Evolutionary conservation across 2,797 vertebrate genomes (phyloP), one percentile per base, ranked within the genome.

Genomic region (Diplodus puntazzo): DNA sequence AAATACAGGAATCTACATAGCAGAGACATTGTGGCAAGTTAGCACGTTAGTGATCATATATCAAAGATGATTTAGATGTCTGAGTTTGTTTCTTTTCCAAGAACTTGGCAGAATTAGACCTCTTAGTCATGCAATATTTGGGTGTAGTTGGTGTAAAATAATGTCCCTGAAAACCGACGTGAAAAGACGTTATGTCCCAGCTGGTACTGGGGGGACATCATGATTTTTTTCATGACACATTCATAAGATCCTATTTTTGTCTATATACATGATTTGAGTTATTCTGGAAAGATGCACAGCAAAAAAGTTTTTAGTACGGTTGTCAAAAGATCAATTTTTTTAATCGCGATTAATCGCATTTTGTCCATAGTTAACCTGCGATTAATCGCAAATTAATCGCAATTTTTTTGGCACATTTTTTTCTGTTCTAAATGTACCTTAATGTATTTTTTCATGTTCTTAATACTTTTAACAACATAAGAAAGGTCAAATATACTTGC

Each of bases 1-100:
- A 74, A 48, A 79, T 13, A 54, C 30, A 67, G 60, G 34, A 73
- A 27, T 78, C 9, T n/a, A 65, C 5, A 64, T 4, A 46, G 48
- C 70, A 23, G 65, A 5, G 1, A 65, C 20, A 42, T 16, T 54
- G 50, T 20, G 20, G 8, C 57, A 58, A 48, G 49, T 12, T 34
- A 27, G 16, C 27, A 20, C 0, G 8, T 27, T 30, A 21, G 49
- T 21, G 18, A 42, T 23, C 20, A 57, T 39, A 23, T 48, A 16
- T 52, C 49, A 74, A 10, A 39, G n/a, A 16, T 20, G 21, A 73
- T n/a, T 5, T 23, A 7, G 27, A 66, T 61, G 20, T 34, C 11
- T 50, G 13, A 39, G 3, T 13, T 21, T 49, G 21, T 42, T 72
- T 61, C 0, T 46, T 25, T 76, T 46, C 43, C n/a, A 71, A 49